Base-by-base conservation (phyloP, 2,113 vertebrate genomes). In the Struthidea cinerea region DNA sequence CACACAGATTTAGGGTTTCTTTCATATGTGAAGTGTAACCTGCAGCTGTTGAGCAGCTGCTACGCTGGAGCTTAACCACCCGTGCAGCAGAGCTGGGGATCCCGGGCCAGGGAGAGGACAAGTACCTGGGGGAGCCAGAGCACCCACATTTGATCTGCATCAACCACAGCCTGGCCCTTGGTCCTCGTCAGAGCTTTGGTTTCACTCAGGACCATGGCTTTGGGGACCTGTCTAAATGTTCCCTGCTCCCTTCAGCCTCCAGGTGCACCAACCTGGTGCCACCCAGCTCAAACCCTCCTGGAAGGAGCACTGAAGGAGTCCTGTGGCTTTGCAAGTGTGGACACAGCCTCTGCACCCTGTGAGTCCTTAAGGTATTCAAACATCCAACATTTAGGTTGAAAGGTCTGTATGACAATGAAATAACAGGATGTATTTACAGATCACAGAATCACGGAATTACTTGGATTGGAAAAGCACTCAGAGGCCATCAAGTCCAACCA, bases 1-100 rank as follows among this genome's bases (percentile, higher is more conserved):
- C 95, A 97, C 96, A 96, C 85, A 63, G 95, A 88, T 93, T 96
- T 95, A 93, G 79, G 42, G 30, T 42, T 92, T 70, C 96, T 96
- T 97, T 97, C 94, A 96, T 93, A 92, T 70, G 3, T 7, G 83
- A 77, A 84, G 92, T 46, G 64, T 65, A 84, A 90, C 42, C 50
- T 77, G 95, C 96, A 97, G 96, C 96, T 97, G 96, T 94, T 88
- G 94, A 77, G 90, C 96, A 97, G 96, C 96, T 97, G 96, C 90
- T 93, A 56, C 0, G 0, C 1, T 0, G 39, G 71, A 93, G 94
- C 94, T 96, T 90, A 96, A 83, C 88, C 88, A 84, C 83, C 88
- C 76, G 32, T 49, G 85, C 26, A 13, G 85, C 61, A 61, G 90
- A 44, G 70, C 56, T 30, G 85, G 59, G 79, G 50, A 85, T 59